Evolutionary conservation across 2,113 vertebrate species (phyloP).

Genomic region (Anhinga rufa): DNA sequence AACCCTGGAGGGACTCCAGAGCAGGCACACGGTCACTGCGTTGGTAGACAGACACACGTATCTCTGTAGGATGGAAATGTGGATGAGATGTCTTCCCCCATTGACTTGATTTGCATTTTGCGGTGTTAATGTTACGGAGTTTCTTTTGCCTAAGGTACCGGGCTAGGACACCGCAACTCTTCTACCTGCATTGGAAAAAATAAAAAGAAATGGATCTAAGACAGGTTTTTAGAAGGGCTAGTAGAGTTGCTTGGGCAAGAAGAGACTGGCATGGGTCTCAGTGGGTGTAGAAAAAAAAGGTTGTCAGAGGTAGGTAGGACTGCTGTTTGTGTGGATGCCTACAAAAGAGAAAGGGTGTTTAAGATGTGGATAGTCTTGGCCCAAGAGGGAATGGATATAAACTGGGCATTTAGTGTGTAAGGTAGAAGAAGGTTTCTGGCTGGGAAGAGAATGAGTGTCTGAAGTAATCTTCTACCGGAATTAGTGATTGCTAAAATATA

Average conservation of each 20-base stretch:
- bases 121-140: accelerated
- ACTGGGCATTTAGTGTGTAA: neutral
- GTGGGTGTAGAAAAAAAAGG: neutral
- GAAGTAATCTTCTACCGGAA: neutral
- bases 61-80: neutral
- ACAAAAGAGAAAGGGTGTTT: neutral
- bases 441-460: neutral
- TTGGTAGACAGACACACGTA: neutral
- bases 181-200: neutral
- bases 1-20: neutral
- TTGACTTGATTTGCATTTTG: neutral
- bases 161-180: neutral
- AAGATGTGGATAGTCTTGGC: neutral
- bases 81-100: neutral
- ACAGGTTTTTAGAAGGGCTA: neutral
- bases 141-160: neutral
- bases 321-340: neutral
- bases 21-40: neutral
- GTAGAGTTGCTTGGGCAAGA: neutral
- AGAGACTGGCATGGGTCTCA: neutral
- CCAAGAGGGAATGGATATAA: neutral
- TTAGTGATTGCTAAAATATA: neutral
- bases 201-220: neutral
- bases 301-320: neutral
- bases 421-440: neutral